Conservation (phyloP, 2,797 vertebrate species). For the Mastacembelus armatus region DNA sequence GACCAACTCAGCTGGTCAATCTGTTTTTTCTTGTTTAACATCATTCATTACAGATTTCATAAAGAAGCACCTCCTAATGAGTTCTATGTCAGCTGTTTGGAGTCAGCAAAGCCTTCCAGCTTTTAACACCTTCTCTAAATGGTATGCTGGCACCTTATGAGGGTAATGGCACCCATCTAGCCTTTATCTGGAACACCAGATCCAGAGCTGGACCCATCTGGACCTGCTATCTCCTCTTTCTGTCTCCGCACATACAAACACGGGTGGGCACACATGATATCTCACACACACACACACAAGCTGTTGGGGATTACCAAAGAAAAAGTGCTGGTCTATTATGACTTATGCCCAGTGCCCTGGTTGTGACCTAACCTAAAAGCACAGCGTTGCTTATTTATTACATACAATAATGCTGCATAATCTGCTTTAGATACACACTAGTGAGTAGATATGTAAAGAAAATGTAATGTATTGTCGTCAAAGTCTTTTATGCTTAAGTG, state of each 20-base stretch:
- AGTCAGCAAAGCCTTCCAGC: constrained; percentile 53
- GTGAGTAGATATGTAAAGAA: constrained; percentile 12
- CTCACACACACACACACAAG: constrained; percentile 67
- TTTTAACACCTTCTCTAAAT: constrained; percentile 67
- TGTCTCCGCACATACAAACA: constrained; percentile 40
- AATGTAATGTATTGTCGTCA: constrained; percentile 18
- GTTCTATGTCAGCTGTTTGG: background rate
- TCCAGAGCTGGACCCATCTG: constrained; percentile 83
- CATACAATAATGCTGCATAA: constrained; percentile 9
- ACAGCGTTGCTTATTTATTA: constrained; percentile 40
- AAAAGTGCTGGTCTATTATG: constrained; percentile 65
- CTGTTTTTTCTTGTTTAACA: constrained; percentile 7
- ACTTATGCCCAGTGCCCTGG: constrained; percentile 62
- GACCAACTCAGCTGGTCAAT: constrained; percentile 8
- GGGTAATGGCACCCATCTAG: constrained; percentile 71
- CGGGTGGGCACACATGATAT: constrained; percentile 39
- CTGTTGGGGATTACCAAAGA: constrained; percentile 81
- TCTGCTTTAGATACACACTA: constrained; percentile 11
- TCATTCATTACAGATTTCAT: constrained; percentile 29
- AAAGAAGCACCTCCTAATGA: constrained; percentile 15
- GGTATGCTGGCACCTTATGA: constrained; percentile 73
- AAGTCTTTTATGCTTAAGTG: background rate
- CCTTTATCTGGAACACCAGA: constrained; percentile 83
- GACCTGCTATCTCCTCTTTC: constrained; percentile 52
- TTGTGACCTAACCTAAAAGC: constrained; percentile 65